Percentiles rank a stretch among this genome's conserved stretches.
Evolutionary conservation across 2,797 vertebrate species (phyloP).

Genomic region (Bryconaethiops microstoma): DNA sequence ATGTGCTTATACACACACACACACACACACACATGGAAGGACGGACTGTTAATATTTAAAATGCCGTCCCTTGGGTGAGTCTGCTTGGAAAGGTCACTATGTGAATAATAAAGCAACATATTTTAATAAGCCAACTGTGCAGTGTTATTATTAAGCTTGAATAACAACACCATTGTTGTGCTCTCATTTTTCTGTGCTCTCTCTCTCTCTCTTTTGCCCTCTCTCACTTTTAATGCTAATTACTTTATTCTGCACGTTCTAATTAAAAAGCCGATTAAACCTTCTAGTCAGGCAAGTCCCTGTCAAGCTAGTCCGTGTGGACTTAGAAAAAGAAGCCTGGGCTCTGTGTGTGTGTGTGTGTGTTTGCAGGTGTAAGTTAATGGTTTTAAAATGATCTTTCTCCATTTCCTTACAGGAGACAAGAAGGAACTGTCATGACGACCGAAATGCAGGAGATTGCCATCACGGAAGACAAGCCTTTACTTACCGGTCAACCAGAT

Average conservation of each 20-base stretch:
- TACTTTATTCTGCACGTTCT: constrained; percentile 60
- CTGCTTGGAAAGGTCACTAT: constrained; percentile 56
- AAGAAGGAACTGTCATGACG: constrained; percentile 78
- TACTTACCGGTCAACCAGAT: constrained; percentile 81
- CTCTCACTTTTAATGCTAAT: constrained; percentile 41
- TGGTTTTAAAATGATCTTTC: neutral
- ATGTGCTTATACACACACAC: neutral
- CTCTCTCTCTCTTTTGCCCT: neutral
- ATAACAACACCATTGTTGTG: neutral
- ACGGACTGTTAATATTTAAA: neutral
- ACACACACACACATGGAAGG: neutral
- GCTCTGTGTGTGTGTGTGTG: constrained; percentile 42
- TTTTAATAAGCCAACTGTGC: neutral
- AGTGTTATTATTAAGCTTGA: neutral
- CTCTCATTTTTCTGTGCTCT: neutral
- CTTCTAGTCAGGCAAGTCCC: constrained; percentile 41
- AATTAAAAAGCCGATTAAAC: constrained; percentile 68
- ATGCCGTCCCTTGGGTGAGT: constrained; percentile 15
- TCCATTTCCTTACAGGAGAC: constrained; percentile 56
- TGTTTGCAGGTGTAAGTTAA: constrained; percentile 40
- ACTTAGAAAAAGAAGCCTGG: neutral
- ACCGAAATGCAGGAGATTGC: constrained; percentile 89
- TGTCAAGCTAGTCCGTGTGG: constrained; percentile 47
- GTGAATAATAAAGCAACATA: neutral
- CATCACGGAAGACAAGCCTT: constrained; percentile 89